phyloP scores from a whole-genome alignment of 2,797 vertebrate species.

The Mallotus villosus region DNA sequence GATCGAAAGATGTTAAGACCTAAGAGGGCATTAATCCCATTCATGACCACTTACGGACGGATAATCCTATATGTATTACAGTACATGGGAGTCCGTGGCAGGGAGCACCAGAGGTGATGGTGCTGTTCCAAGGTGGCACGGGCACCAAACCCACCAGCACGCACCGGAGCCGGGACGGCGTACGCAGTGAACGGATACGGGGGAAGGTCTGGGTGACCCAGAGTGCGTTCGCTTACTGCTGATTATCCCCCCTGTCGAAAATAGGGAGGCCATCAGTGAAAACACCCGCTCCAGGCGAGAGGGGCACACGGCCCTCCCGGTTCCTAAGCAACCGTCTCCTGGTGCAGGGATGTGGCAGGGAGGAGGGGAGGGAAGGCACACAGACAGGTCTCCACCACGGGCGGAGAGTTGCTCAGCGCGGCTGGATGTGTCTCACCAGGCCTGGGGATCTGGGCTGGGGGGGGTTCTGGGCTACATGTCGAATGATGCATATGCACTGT shows the following conservation, averaged over 20 bases:
- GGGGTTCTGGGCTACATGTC: too few relatives aligned
- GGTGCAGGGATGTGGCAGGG: slow-evolving; percentile 59
- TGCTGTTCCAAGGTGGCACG: too few relatives aligned
- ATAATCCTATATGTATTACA: background rate
- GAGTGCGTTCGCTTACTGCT: slow-evolving; percentile 29
- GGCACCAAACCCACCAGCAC: too few relatives aligned
- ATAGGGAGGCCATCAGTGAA: slow-evolving; percentile 25
- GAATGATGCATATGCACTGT: too few relatives aligned
- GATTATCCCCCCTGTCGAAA: slow-evolving; percentile 16
- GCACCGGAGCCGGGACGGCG: too few relatives aligned
- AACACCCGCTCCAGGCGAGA: slow-evolving; percentile 54
- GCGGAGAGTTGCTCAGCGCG: background rate
- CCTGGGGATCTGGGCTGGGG: too few relatives aligned
- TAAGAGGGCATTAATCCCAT: background rate
- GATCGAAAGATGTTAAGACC: too few relatives aligned
- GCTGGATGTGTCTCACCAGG: slow-evolving; percentile 7
- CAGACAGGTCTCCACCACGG: slow-evolving; percentile 44
- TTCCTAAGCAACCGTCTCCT: slow-evolving; percentile 79
- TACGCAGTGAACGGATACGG: background rate
- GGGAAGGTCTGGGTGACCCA: slow-evolving; percentile 21
- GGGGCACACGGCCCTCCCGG: slow-evolving; percentile 39
- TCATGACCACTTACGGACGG: background rate
- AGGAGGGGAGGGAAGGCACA: slow-evolving; percentile 59
- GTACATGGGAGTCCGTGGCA: slow-evolving; percentile 20
- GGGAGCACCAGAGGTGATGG: slow-evolving; percentile 36